A percentile compares a stretch with the other conserved stretches of the same genome.
phyloP scores from a whole-genome alignment of 1,140 invertebrate species.

The Microvelia longipes region DNA sequence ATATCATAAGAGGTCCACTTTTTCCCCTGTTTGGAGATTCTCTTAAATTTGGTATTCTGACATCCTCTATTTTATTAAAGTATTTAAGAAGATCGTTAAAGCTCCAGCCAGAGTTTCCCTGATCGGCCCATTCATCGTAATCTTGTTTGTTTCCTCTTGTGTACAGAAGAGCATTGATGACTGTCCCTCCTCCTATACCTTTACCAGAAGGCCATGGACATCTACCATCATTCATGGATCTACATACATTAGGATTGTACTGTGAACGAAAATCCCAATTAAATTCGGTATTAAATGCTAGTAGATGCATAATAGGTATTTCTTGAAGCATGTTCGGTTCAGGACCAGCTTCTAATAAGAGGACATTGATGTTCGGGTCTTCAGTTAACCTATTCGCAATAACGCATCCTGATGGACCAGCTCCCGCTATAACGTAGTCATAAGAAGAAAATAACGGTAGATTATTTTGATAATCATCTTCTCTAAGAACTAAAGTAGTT shows the following conservation, averaged over 20 bases:
- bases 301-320: constrained; percentile 43
- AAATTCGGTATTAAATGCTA: constrained; percentile 36
- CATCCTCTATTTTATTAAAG: constrained; percentile 65
- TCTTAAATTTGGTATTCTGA: constrained; percentile 27
- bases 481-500: neutral
- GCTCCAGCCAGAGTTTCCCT: constrained; percentile 51
- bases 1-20: constrained; percentile 49
- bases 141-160: constrained; percentile 60
- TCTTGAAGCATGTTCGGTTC: constrained; percentile 50
- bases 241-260: constrained; percentile 41
- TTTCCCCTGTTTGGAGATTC: constrained; percentile 44
- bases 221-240: constrained; percentile 31
- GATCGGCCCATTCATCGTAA: constrained; percentile 48
- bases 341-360: constrained; percentile 44
- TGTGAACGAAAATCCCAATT: constrained; percentile 57
- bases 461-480: neutral
- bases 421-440: constrained; percentile 22
- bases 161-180: constrained; percentile 79
- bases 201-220: constrained; percentile 44
- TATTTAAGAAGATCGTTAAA: constrained; percentile 67
- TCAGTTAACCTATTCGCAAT: constrained; percentile 36
- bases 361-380: constrained; percentile 26
- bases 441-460: neutral
- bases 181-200: constrained; percentile 54
- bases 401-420: constrained; percentile 34